These are phyloP conservation scores for Calameuta idolon DNA, from an alignment of 2,888 invertebrate genomes.

Conservation along the genomic window DNA sequence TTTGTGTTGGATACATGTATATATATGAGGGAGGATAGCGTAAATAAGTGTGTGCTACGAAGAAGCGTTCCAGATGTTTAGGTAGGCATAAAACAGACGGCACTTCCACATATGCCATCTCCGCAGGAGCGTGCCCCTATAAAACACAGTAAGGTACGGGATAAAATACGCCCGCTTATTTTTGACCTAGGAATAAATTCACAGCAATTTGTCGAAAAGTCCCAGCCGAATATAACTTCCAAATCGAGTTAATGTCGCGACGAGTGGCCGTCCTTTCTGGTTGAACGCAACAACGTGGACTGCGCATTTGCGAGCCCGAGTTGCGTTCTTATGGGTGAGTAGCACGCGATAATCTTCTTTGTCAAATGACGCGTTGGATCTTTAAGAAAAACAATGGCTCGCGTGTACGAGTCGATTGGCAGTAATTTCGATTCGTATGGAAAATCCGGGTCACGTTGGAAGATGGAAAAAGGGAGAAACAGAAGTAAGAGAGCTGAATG, in stretches of 20 bases:
- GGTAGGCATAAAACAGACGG: slow-evolving; percentile 27
- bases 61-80: slow-evolving; percentile 26
- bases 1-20: too few relatives aligned
- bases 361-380: not conserved
- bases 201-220: slow-evolving; percentile 5
- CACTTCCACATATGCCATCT: slow-evolving; percentile 13
- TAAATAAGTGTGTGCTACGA: slow-evolving; percentile 2
- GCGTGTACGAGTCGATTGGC: not conserved
- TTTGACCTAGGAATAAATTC: slow-evolving; percentile 3
- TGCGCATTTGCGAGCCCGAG: not conserved
- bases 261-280: not conserved
- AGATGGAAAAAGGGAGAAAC: not conserved
- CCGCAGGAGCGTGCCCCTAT: not conserved
- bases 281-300: not conserved
- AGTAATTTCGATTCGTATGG: not conserved
- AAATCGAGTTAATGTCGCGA: not conserved
- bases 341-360: not conserved
- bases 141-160: slow-evolving; percentile 1
- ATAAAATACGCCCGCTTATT: slow-evolving; percentile 5
- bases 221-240: not conserved
- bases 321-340: not conserved
- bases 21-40: not conserved
- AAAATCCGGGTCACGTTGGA: not conserved
- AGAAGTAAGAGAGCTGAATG: not conserved
- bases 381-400: not conserved